Evolutionary conservation across 2,888 invertebrate species (phyloP).

Genomic region (Lypha dubia): DNA sequence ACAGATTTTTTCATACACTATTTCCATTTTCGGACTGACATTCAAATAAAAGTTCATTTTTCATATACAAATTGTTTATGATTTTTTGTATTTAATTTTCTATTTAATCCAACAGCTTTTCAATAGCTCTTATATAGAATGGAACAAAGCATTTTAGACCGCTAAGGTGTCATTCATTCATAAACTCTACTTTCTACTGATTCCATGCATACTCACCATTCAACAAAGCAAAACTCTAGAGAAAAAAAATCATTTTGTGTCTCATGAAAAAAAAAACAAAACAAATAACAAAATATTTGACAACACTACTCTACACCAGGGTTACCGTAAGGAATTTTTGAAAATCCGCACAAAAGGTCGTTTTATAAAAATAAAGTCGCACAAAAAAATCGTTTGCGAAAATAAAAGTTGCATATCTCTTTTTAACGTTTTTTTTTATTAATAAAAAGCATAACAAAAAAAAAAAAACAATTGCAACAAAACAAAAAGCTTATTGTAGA

Average conservation of each 20-base stretch:
- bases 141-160: constrained; percentile 42
- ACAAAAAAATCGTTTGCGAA: no score
- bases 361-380: no score
- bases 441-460: no score
- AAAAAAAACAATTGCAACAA: no score
- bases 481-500: no score
- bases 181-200: no score
- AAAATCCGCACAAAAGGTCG: no score
- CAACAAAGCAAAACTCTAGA: constrained; percentile 17
- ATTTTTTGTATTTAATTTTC: constrained; percentile 8
- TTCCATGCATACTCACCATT: constrained; percentile 25
- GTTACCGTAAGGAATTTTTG: no score
- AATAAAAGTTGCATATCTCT: no score
- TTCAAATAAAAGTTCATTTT: constrained; percentile 25
- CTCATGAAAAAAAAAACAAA: no score
- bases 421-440: no score
- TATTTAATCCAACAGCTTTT: constrained; percentile 21
- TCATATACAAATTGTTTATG: background rate
- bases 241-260: constrained; percentile 47
- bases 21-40: constrained; percentile 17
- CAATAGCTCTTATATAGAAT: constrained; percentile 34
- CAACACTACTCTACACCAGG: constrained; percentile 56
- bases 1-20: constrained; percentile 34
- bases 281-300: constrained; percentile 46
- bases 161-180: constrained; percentile 58